phyloP scores from a whole-genome alignment of 2,888 invertebrate species.

The Cerceris rybyensis region DNA sequence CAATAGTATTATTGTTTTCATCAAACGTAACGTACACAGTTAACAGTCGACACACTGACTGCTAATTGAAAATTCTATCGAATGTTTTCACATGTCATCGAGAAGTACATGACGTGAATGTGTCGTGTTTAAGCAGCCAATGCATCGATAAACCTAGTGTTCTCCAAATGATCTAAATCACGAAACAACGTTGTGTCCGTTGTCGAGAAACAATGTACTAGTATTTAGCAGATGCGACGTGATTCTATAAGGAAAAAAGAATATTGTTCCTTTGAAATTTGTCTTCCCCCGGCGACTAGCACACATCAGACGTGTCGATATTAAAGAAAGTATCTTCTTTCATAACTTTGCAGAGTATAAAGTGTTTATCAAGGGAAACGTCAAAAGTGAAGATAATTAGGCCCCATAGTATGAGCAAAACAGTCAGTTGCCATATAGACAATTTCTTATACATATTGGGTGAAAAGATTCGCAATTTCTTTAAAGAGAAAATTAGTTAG shows the following conservation, averaged over 20 bases:
- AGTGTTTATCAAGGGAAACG: not conserved
- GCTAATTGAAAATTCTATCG: too few species aligned
- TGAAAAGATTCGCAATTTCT: not conserved
- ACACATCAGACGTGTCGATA: not conserved
- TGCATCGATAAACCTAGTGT: conserved; percentile 2
- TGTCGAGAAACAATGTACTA: conserved; percentile 15
- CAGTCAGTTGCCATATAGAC: not conserved
- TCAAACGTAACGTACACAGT: conserved; percentile 17
- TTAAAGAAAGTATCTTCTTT: not conserved
- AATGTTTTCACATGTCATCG: too few species aligned
- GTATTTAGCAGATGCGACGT: conserved; percentile 32
- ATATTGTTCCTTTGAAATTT: not conserved
- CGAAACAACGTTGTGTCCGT: conserved; percentile 1
- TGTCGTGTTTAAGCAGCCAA: too few species aligned
- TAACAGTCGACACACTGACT: not conserved
- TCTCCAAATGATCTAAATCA: conserved; percentile 23
- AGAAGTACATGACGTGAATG: too few species aligned
- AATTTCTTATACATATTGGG: not conserved
- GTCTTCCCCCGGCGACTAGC: not conserved
- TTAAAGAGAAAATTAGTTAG: not conserved
- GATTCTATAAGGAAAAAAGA: conserved; percentile 20
- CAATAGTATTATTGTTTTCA: conserved; percentile 4
- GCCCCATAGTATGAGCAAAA: conserved; percentile 15
- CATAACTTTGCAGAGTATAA: conserved; percentile 11
- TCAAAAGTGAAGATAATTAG: conserved; percentile 30